Conservation (phyloP, 1,140 invertebrate species). For the Meloidogyne exigua region DNA sequence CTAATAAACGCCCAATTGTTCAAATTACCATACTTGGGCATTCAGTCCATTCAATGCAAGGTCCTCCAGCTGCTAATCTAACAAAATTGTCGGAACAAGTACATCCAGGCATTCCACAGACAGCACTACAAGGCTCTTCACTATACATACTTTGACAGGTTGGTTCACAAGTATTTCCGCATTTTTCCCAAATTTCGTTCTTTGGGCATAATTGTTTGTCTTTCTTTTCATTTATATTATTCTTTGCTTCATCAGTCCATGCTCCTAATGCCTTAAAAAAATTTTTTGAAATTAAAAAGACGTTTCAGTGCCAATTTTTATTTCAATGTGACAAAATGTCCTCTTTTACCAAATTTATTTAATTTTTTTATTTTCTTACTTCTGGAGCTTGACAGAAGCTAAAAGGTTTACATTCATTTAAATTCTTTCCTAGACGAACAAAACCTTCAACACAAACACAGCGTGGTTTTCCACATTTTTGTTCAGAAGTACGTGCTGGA, state of each 20-base stretch:
- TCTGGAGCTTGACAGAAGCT: constrained; percentile 44
- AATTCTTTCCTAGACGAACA: constrained; percentile 48
- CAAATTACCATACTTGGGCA: constrained; percentile 48
- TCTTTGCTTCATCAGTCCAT: not conserved
- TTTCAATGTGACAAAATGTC: not conserved
- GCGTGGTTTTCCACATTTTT: constrained; percentile 50
- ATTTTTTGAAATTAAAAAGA: not conserved
- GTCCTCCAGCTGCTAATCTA: constrained; percentile 33
- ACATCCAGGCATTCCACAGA: constrained; percentile 54
- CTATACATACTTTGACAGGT: constrained; percentile 60
- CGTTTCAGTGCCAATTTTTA: not conserved
- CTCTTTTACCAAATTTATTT: not conserved
- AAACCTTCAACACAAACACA: constrained; percentile 61
- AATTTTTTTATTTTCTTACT: not conserved
- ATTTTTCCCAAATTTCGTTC: constrained; percentile 62
- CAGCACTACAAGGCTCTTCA: constrained; percentile 53
- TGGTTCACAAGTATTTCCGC: constrained; percentile 60
- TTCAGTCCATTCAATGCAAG: constrained; percentile 57
- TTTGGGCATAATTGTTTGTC: constrained; percentile 33
- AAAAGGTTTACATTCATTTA: constrained; percentile 54
- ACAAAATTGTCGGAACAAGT: constrained; percentile 63
- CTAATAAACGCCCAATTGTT: not conserved
- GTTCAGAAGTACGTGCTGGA: constrained; percentile 47
- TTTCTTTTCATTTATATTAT: not conserved
- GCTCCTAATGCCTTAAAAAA: not conserved